Evolutionary conservation across 2,113 vertebrate species (phyloP).

Genomic region (Saimiri boliviensis): DNA sequence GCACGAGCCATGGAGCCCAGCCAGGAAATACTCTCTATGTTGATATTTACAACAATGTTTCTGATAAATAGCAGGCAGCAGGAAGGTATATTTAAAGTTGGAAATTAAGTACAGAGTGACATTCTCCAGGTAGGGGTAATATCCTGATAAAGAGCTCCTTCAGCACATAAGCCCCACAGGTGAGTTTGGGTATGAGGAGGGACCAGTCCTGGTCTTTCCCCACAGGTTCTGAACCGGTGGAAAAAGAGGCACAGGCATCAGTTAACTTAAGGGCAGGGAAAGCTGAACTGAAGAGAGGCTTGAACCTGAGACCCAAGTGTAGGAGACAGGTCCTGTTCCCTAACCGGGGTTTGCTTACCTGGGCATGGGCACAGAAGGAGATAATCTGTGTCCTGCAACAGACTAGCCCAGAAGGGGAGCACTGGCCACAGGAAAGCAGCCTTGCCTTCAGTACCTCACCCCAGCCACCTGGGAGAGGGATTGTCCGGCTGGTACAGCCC

Average conservation of each 20-base stretch:
- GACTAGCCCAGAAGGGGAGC: background rate
- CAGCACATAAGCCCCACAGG: background rate
- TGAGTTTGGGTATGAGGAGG: background rate
- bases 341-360: background rate
- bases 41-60: background rate
- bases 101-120: background rate
- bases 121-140: background rate
- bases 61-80: background rate
- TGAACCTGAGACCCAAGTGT: no score
- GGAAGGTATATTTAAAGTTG: background rate
- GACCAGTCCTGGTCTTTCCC: background rate
- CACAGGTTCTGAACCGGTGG: background rate
- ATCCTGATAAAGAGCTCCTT: background rate
- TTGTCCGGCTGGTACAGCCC: background rate
- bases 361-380: background rate
- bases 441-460: background rate
- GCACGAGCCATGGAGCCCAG: no score
- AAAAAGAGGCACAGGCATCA: background rate
- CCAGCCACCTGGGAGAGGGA: background rate
- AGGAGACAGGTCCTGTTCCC: background rate
- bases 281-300: background rate
- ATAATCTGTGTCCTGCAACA: background rate
- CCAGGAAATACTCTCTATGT: background rate
- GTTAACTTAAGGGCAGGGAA: background rate
- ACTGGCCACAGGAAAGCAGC: background rate